Evolutionary conservation across 2,113 vertebrate genomes (phyloP).

Genomic region (Neolamprologus modestus): DNA sequence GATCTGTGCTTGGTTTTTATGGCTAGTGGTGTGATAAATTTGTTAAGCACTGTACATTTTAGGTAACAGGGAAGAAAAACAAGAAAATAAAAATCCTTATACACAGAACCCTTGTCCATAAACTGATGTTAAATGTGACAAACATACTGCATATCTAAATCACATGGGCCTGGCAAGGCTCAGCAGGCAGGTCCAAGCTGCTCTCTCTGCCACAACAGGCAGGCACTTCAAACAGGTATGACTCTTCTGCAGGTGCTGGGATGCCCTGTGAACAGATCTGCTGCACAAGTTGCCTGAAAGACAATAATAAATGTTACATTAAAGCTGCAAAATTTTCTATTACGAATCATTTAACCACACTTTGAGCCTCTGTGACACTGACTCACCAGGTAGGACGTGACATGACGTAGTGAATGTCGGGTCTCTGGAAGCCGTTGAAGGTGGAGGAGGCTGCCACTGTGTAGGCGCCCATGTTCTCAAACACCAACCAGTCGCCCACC

Average conservation of each 20-base stretch:
- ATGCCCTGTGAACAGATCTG: slow-evolving; percentile 74
- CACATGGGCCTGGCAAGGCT: slow-evolving; percentile 78
- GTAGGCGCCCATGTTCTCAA: slow-evolving; percentile 90
- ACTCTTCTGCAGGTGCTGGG: slow-evolving; percentile 69
- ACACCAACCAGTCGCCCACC: slow-evolving; percentile 93
- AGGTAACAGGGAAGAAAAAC: neutral
- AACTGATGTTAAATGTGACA: neutral
- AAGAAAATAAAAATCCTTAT: neutral
- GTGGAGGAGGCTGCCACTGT: too few species aligned
- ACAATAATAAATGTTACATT: neutral
- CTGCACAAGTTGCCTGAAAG: slow-evolving; percentile 84
- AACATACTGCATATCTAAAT: slow-evolving; percentile 52
- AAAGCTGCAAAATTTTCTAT: neutral
- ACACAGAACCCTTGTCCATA: neutral
- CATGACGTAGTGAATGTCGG: too few species aligned
- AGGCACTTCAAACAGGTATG: slow-evolving; percentile 67
- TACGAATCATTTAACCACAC: neutral
- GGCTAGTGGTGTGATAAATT: neutral
- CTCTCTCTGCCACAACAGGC: slow-evolving; percentile 85
- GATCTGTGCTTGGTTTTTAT: neutral
- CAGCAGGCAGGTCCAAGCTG: slow-evolving; percentile 74
- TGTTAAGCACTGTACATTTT: neutral
- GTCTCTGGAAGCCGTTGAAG: too few species aligned
- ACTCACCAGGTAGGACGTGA: slow-evolving; percentile 66
- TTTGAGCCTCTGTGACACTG: neutral